Evolutionary conservation across 1,140 invertebrate species (phyloP), one percentile per base, ranked within the genome.

Genomic region (Bathynomus jamesi): DNA sequence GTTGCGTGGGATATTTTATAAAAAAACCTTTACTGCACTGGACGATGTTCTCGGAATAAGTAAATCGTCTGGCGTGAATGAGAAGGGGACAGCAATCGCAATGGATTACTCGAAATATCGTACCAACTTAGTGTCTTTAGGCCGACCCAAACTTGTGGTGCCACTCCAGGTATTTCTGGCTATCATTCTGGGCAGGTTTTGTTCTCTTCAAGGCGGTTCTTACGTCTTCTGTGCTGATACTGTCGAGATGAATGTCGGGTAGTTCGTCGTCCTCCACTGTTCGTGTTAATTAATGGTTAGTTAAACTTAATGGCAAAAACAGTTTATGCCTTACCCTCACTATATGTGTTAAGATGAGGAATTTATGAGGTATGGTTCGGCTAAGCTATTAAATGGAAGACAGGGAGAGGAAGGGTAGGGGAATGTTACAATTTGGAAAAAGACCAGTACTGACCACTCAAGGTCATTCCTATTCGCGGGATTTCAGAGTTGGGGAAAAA

Each of bases 131-230:
- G n/a, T n/a, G n/a, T n/a, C n/a, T 53, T 53, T 80, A 86, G 27
- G 82, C 81, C 64, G 84, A 84, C 68, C 85, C 85, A 79, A 82
- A 86, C 67, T 84, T 82, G 69, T 82, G 78, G 77, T 85, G 81
- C 85, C 85, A 86, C 53, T 80, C 78, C 17, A 73, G 66, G 78
- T 85, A 86, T 77, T 84, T 83, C 30, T 80, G 77, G 40, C 78
- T 80, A 61, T 84, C 84, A 24, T 78, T 78, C 65, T 78, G 79
- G 0, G 84, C 83, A 27, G 85, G 85, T 80, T 84, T 86, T 11
- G 84, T 86, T 67, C 81, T 78, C 70, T 80, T 76, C 30, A 86
- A 73, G 8, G 84, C 84, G 66, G 76, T 70, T 73, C 83, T 75
- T n/a, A 86, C 82, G 80, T 85, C 85, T 3, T 78, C 68, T 30